Percentiles rank a stretch among this genome's conserved stretches.
Conservation (phyloP, 1,140 invertebrate species). For the Eulimnadia texana region DNA sequence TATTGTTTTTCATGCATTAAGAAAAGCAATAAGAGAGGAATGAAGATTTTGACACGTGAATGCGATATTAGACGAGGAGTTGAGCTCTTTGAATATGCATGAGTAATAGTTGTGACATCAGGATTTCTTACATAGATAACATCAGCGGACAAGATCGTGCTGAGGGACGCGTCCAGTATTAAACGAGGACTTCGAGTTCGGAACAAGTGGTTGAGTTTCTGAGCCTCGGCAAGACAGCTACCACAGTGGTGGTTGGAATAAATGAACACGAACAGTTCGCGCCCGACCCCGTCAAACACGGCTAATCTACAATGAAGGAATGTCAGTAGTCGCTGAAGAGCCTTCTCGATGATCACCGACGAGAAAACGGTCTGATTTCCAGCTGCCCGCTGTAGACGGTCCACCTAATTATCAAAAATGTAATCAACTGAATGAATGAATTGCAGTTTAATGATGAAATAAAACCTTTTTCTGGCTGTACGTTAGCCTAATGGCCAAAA, state of each 20-base stretch:
- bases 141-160: neutral
- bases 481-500: neutral
- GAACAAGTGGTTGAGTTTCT: slow-evolving; percentile 2
- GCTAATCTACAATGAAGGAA: neutral
- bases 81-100: neutral
- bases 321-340: neutral
- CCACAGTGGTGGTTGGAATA: slow-evolving; percentile 1
- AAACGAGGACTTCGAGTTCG: slow-evolving; percentile 1
- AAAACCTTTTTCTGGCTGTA: slow-evolving; percentile 6
- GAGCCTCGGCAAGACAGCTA: slow-evolving; percentile 6
- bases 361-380: slow-evolving; percentile 2
- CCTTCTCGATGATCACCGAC: neutral
- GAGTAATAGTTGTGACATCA: neutral
- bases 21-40: neutral
- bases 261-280: slow-evolving; percentile 1
- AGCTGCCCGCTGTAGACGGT: neutral
- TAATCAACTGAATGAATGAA: neutral
- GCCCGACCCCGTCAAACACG: neutral
- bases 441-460: neutral
- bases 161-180: neutral
- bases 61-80: neutral
- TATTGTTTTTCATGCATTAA: no score
- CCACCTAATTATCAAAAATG: neutral
- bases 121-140: neutral
- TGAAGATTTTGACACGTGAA: neutral